Base-by-base conservation (phyloP, 2,113 vertebrate species). In the Ageneiosus marmoratus region DNA sequence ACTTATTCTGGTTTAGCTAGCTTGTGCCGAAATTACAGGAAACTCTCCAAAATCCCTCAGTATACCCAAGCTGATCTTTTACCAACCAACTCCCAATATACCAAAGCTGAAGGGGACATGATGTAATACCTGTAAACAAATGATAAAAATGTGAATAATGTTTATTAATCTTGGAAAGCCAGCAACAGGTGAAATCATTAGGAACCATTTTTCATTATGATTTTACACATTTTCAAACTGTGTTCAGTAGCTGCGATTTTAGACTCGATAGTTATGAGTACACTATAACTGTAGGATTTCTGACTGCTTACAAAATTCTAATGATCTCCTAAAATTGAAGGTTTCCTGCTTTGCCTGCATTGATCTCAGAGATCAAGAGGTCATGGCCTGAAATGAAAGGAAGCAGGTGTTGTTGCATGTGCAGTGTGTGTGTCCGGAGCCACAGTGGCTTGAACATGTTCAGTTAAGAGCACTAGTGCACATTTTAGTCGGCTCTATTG, bases 361-460 rank as follows among this genome's bases (percentile, higher is more conserved):
- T 55, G 70, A 63, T 83, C 51, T 15, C 60, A 50, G 82, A 86
- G 88, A 86, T 91, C 89, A 92, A 84, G 62, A 63, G 56, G 78
- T 81, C 80, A 81, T 48, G 18, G 63, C 34, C 72, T 78, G 5
- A 65, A 58, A 50, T 76, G 20, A 87, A 85, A 87, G 69, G 65
- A 74, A 73, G 67, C 77, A 86, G 75, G 65, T 82, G 75, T n/a
- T 0, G 84, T 77, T 88, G 69, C 55, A 65, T 86, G 86, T 85
- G 74, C 69, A 80, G 58, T 60, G 87, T 46, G 87, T 46, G 16
- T 86, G 88, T 90, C 88, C 87, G 88, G 85, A 90, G 88, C 86
- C 84, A 32, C 65, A 24, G 73, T 86, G 32, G 69, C 73, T 67
- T 56, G 69, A 81, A 44, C 22, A 53, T 29, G 53, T 50, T n/a